These are phyloP conservation scores for Caenorhabditis sp. DNA, from an alignment of 2,888 invertebrate species.

Conservation along the genomic window DNA sequence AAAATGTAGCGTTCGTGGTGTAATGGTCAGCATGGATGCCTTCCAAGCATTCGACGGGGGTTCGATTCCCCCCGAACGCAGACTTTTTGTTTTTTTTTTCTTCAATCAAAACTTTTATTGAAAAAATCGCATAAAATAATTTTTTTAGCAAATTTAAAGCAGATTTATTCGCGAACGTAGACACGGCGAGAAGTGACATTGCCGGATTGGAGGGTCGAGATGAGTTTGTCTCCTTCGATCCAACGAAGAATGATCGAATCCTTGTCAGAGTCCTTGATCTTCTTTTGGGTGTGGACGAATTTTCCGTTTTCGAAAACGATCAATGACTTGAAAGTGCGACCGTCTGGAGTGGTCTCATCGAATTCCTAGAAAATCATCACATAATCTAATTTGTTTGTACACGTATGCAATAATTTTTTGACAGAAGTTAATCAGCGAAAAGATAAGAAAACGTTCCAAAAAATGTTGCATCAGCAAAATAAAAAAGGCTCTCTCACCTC, in stretches of 20 bases:
- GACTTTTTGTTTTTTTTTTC: conserved; percentile 24
- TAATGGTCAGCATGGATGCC: conserved; percentile 49
- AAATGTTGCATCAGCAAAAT: no score
- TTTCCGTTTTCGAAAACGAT: conserved; percentile 50
- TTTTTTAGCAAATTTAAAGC: background rate
- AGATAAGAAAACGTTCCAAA: no score
- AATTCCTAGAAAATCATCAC: conserved; percentile 39
- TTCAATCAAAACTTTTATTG: no score
- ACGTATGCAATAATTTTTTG: background rate
- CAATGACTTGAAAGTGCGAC: conserved; percentile 50
- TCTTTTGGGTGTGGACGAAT: conserved; percentile 52
- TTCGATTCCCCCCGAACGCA: conserved; percentile 53
- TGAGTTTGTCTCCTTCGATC: conserved; percentile 50
- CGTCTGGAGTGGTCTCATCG: conserved; percentile 60
- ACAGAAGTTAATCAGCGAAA: no score
- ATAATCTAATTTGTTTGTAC: background rate
- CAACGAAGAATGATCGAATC: conserved; percentile 50
- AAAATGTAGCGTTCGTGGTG: conserved; percentile 24
- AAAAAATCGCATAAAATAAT: no score
- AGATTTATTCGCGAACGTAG: conserved; percentile 45
- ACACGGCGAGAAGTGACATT: conserved; percentile 45
- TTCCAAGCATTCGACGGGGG: conserved; percentile 55
- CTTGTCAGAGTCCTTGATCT: conserved; percentile 47
- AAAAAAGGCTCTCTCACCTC: conserved; percentile 32
- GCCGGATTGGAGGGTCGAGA: conserved; percentile 46